Conservation (phyloP, 2,113 vertebrate species). For the Oceanites oceanicus region DNA sequence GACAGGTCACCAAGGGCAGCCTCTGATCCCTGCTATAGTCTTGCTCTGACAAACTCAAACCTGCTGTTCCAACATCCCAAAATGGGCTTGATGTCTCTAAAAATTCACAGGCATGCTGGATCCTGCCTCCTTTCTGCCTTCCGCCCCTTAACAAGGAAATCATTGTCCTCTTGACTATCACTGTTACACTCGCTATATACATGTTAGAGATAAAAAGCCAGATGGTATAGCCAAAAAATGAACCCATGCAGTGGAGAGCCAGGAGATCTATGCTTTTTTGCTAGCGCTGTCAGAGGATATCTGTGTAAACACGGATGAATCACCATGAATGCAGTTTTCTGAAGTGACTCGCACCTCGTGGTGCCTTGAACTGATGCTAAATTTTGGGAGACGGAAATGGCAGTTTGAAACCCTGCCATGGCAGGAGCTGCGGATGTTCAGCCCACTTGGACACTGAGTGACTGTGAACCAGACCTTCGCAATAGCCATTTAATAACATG, state of each 20-base stretch:
- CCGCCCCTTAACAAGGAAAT: background rate
- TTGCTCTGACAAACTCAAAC: background rate
- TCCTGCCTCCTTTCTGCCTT: background rate
- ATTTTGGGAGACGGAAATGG: background rate
- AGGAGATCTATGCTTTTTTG: background rate
- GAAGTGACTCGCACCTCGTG: background rate
- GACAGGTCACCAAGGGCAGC: conserved; percentile 39
- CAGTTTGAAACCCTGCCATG: background rate
- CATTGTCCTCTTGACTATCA: background rate
- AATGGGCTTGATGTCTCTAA: background rate
- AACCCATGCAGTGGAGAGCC: background rate
- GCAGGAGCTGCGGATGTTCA: background rate
- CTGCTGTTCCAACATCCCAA: background rate
- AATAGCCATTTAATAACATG: fast-evolving
- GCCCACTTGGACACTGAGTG: background rate
- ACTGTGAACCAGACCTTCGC: background rate
- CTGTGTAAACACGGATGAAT: background rate
- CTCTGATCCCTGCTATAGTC: conserved; percentile 2
- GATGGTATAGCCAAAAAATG: background rate
- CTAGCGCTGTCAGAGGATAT: background rate
- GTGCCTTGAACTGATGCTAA: background rate
- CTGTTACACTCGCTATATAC: background rate
- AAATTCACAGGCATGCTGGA: background rate
- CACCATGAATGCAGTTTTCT: background rate
- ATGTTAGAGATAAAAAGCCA: background rate